phyloP scores from a whole-genome alignment of 2,797 vertebrate genomes.

The Ceyx erithaca region DNA sequence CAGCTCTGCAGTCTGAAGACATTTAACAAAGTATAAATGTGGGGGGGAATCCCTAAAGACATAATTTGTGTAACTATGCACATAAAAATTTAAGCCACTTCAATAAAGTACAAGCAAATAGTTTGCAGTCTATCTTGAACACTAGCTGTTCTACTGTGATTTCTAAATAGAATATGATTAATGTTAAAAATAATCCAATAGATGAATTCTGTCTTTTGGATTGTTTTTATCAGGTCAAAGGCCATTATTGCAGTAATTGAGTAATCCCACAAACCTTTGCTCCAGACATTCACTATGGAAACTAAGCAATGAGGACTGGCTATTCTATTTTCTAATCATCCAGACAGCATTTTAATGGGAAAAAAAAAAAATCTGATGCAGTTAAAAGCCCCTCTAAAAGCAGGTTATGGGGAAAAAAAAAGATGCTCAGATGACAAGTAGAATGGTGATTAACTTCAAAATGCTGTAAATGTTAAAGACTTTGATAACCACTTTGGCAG shows the following conservation, averaged over 20 bases:
- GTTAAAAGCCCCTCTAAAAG: conserved; percentile 61
- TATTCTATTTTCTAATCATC: conserved; percentile 53
- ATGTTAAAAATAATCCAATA: conserved; percentile 60
- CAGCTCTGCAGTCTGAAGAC: neutral
- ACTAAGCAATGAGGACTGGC: conserved; percentile 32
- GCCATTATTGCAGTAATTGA: conserved; percentile 57
- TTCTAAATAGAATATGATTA: conserved; percentile 57
- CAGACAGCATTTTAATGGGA: conserved; percentile 47
- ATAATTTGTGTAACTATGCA: neutral
- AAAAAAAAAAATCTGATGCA: conserved; percentile 31
- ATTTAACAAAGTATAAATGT: neutral
- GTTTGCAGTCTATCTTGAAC: conserved; percentile 5
- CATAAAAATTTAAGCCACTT: neutral
- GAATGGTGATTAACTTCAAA: conserved; percentile 49
- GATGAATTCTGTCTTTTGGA: conserved; percentile 45
- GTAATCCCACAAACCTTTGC: conserved; percentile 68
- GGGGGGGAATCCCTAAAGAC: neutral
- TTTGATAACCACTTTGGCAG: conserved; percentile 30
- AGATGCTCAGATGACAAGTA: conserved; percentile 37
- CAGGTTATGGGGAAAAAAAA: conserved; percentile 52
- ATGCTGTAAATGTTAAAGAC: conserved; percentile 49
- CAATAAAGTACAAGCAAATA: neutral
- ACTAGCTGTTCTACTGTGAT: neutral
- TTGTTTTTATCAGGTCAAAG: conserved; percentile 60
- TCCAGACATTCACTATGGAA: conserved; percentile 64